Evolutionary conservation across 2,113 vertebrate species (phyloP), one percentile per base, ranked within the genome.

Genomic region (Accipiter cooperii): DNA sequence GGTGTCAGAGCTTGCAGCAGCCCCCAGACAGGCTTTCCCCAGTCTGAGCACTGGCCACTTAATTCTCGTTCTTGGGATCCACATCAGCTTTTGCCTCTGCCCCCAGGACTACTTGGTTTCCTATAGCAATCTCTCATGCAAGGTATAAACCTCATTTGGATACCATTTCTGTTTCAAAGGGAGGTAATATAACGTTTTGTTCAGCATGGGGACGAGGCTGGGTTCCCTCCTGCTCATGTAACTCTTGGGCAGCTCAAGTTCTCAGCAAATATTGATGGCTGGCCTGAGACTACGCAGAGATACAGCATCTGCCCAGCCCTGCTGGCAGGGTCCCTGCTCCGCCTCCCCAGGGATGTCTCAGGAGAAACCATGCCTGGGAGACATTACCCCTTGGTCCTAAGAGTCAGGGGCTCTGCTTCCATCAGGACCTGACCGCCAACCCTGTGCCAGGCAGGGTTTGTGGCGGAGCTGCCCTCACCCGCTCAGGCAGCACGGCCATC

Each of bases 151-250:
- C 47, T 18, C 5, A 1, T 20, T 17, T 36, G 42, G 51, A 24
- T 57, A 9, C 16, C 0, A 1, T 24, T 40, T 38, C 34, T 36
- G 38, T 20, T 21, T 18, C 82, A 1, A 0, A 34, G 33, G 47
- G 38, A 55, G 54, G 29, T 4, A 8, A 28, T 76, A 8, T 68
- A 57, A 78, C 2, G 3, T 58, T 64, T 69, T 31, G 0, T 6
- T 10, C 42, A 22, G 65, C 5, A 3, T 36, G 5, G 33, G 42
- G 55, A 46, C 0, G 6, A 28, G 40, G 33, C 33, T 0, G 0
- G 6, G 29, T 28, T 74, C 65, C 38, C 61, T 63, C 40, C 26
- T 20, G 51, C 78, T 84, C 51, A 3, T 0, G 9, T 47, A 33
- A 16, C 65, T 12, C 17, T 13, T 36, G 1, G 38, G 66, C 66